Evolutionary conservation across 2,888 invertebrate genomes (phyloP).

Genomic region (Sinhomidia bicolor): DNA sequence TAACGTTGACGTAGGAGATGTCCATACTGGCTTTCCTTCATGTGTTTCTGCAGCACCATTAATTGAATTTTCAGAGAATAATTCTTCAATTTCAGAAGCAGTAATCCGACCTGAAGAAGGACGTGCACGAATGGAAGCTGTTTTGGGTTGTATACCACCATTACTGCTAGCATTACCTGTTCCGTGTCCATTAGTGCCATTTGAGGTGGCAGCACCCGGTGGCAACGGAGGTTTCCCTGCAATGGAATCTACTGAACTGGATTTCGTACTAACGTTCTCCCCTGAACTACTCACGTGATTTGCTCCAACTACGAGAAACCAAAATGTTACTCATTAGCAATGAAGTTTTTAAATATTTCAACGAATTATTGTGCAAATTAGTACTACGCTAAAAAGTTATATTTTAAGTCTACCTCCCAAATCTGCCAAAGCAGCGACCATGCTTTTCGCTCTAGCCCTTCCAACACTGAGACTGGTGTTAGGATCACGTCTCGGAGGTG

Average conservation of each 20-base stretch:
- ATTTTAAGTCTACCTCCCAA: slow-evolving; percentile 86
- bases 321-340: not conserved
- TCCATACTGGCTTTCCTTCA: slow-evolving; percentile 71
- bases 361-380: too few species aligned
- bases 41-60: slow-evolving; percentile 77
- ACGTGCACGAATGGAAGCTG: slow-evolving; percentile 94
- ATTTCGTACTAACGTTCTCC: slow-evolving; percentile 77
- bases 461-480: slow-evolving; percentile 97
- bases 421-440: slow-evolving; percentile 90
- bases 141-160: slow-evolving; percentile 85
- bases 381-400: too few species aligned
- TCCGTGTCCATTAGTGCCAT: slow-evolving; percentile 75
- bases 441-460: slow-evolving; percentile 93
- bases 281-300: slow-evolving; percentile 69
- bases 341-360: not conserved
- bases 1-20: slow-evolving; percentile 75
- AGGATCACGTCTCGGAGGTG: slow-evolving; percentile 96
- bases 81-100: slow-evolving; percentile 94
- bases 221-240: slow-evolving; percentile 80
- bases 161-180: slow-evolving; percentile 75
- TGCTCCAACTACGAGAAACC: slow-evolving; percentile 67
- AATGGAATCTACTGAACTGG: slow-evolving; percentile 80
- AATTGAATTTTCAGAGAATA: slow-evolving; percentile 93
- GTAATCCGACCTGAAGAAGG: slow-evolving; percentile 94
- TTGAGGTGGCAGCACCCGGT: slow-evolving; percentile 74